Evolutionary conservation across 2,113 vertebrate species (phyloP).

Genomic region (Bubo bubo): DNA sequence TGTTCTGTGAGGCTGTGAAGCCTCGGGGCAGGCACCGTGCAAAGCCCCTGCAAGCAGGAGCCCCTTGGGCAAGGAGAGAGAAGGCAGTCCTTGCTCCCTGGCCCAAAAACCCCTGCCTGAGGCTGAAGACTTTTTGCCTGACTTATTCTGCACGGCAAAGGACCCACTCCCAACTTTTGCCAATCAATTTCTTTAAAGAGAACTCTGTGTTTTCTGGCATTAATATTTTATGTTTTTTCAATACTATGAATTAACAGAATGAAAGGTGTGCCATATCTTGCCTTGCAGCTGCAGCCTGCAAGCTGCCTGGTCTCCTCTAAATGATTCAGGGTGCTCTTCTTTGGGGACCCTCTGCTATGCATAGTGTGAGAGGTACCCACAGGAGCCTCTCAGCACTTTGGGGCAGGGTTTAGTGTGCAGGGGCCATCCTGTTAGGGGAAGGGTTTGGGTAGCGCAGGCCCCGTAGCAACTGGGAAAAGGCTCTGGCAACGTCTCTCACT

Average conservation of each 20-base stretch:
- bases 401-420: neutral
- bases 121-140: neutral
- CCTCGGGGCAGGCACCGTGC: neutral
- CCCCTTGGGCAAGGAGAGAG: fast-evolving
- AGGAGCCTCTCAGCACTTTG: neutral
- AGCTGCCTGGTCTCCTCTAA: neutral
- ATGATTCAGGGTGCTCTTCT: neutral
- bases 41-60: neutral
- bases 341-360: fast-evolving
- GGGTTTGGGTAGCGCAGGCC: neutral
- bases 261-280: neutral
- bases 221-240: neutral
- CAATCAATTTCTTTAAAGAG: neutral
- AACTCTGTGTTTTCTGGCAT: neutral
- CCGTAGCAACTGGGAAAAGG: neutral
- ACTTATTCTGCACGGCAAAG: fast-evolving
- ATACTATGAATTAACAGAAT: neutral
- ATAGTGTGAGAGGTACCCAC: fast-evolving
- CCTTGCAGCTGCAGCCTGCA: neutral
- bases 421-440: neutral
- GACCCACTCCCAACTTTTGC: neutral
- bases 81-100: neutral
- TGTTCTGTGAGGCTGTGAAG: neutral
- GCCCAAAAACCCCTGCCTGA: neutral
- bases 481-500: neutral